Evolutionary conservation across 2,888 invertebrate species (phyloP), one percentile per base, ranked within the genome.

Genomic region (Eudemis profundana): DNA sequence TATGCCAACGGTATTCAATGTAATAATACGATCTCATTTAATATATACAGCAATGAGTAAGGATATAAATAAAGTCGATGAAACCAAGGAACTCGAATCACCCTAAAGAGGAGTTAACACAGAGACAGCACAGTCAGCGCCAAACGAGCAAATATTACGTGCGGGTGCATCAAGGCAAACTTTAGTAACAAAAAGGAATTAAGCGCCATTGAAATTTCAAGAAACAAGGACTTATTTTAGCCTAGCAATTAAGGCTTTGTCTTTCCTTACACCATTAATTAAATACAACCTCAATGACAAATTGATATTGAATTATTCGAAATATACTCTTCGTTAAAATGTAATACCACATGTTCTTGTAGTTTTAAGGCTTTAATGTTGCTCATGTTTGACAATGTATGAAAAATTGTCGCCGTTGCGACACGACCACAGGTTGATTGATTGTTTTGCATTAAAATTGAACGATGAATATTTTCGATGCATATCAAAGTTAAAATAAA

Each of bases 361-460:
- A 56, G 29, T 29, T 56, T 8, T 10, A 12, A 29, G 56, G 56
- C 23, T 56, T 54, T 42, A 12, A 17, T 29, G 40, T 23, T 29
- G 42, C 42, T 29, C 56, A 44, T 27, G 56, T 56, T 56, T 27
- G 29, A 7, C 42, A 17, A 29, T 29, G 29, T 14, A 29, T 56
- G 42, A 56, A 56, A 29, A 44, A 56, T 56, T 7, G 29, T 17
- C 42, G 40, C 27, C 40, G 54, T 42, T 40, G 54, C 27, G 7
- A 42, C 40, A 7, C 15, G 1, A n/a, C 56, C 56, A 29, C 42
- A 15, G 42, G 56, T 27, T 56, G 56, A 56, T 44, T 44, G 42
- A 56, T 44, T 44, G 42, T 21, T 29, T 17, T 44, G 23, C 23
- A 40, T 27, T 27, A 27, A 42, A 44, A 42, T n/a, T 54, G 23